phyloP scores from a whole-genome alignment of 1,140 invertebrate species.

The Drosophila sproati region DNA sequence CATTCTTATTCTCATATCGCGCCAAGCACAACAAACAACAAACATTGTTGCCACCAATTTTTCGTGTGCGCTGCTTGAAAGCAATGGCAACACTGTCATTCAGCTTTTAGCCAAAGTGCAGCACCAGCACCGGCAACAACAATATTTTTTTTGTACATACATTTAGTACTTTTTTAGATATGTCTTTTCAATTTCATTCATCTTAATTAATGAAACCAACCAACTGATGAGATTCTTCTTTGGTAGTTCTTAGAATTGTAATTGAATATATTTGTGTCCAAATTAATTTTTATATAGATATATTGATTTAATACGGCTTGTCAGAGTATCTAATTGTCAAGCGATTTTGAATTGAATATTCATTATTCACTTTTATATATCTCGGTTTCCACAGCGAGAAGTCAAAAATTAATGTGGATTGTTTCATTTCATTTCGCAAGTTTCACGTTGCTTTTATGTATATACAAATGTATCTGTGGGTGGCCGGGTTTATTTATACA shows the following conservation, averaged over 20 bases:
- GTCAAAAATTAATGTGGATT: background rate
- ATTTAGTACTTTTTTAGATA: background rate
- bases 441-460: background rate
- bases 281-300: no score
- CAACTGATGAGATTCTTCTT: no score
- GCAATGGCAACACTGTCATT: constrained; percentile 36
- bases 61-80: background rate
- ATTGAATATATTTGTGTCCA: no score
- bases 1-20: constrained; percentile 42
- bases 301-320: no score
- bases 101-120: background rate
- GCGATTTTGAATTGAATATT: background rate
- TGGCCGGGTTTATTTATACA: constrained; percentile 45
- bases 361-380: background rate
- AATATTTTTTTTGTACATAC: constrained; percentile 1
- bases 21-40: constrained; percentile 14
- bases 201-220: background rate
- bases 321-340: no score
- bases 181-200: background rate
- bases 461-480: constrained; percentile 5
- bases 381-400: background rate
- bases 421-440: background rate
- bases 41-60: constrained; percentile 41
- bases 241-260: no score
- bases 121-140: background rate